Evolutionary conservation across 2,888 invertebrate species (phyloP), one percentile per base, ranked within the genome.

Genomic region (Agrotis ipsilon): DNA sequence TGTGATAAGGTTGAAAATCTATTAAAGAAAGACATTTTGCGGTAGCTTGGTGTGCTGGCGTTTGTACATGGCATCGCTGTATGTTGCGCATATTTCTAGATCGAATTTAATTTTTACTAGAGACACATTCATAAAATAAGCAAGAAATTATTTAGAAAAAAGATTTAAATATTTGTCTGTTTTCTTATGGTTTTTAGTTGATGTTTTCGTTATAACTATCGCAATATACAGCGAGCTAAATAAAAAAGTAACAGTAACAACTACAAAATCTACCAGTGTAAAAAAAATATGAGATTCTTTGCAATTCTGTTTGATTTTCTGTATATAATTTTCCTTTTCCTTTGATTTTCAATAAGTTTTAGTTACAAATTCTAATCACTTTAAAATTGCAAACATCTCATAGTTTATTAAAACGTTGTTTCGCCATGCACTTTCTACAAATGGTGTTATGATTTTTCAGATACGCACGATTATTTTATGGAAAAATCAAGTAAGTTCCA

Each of bases 381-480:
- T 39, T 39, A 39, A 39, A 39, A 57, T 27, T 65, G 21, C 24
- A 74, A 64, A 79, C 48, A 80, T 76, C 65, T 61, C 66, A 74
- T 74, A 74, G 49, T 62, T 24, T n/a, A 65, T 9, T 45, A n/a
- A 51, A 62, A 64, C 18, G 0, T 19, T 14, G 13, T 19, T 16
- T 48, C 0, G 1, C 32, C 80, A 58, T 52, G 61, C 61, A 58
- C 16, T 24, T 74, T 59, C 3, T 54, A 59, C n/a, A 43, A 39
- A 48, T n/a, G 43, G 16, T 52, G 11, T 54, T 43, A 49, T 11
- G n/a, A 24, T 68, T 13, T 68, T 13, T 63, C 16, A 48, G 3
- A 39, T 19, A 27, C 51, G 46, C 67, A 68, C 32, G 18, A 21
- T 27, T 70, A n/a, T 48, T 48, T 43, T 43, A n/a, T n/a, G n/a